A percentile compares a stretch with the other conserved stretches of the same genome.
phyloP scores from a whole-genome alignment of 2,113 vertebrate species.

The Pituophis catenifer region DNA sequence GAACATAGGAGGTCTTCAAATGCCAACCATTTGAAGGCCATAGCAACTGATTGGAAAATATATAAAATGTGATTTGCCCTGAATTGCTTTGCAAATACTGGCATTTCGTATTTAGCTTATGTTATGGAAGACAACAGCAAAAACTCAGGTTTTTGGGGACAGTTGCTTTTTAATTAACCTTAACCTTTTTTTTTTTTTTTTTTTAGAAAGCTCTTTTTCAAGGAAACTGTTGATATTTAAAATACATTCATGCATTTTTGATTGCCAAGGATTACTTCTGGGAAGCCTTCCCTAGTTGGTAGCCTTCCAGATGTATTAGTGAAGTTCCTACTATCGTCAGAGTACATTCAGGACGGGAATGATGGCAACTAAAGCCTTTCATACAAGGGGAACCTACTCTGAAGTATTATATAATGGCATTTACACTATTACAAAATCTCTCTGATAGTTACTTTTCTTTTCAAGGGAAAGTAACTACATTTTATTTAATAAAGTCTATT shows the following conservation, averaged over 20 bases:
- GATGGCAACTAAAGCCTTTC: not conserved
- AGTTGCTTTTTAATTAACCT: constrained; percentile 1
- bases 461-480: constrained; percentile 1
- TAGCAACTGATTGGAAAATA: not conserved
- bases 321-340: no score
- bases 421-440: not conserved
- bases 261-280: not conserved
- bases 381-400: not conserved
- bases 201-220: not conserved
- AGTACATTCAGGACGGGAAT: not conserved
- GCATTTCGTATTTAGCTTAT: not conserved
- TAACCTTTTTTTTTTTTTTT: not conserved
- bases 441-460: not conserved
- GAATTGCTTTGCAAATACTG: not conserved
- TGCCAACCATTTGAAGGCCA: not conserved
- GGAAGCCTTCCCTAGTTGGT: not conserved
- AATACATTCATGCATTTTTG: not conserved
- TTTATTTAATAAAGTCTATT: constrained; percentile 35
- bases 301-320: not conserved
- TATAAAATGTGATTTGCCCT: not conserved
- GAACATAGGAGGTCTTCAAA: not conserved
- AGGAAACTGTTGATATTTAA: constrained; percentile 1
- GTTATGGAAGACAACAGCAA: not conserved
- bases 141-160: constrained; percentile 1
- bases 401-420: not conserved